phyloP scores from a whole-genome alignment of 2,888 invertebrate genomes.

The Patella caerulea region DNA sequence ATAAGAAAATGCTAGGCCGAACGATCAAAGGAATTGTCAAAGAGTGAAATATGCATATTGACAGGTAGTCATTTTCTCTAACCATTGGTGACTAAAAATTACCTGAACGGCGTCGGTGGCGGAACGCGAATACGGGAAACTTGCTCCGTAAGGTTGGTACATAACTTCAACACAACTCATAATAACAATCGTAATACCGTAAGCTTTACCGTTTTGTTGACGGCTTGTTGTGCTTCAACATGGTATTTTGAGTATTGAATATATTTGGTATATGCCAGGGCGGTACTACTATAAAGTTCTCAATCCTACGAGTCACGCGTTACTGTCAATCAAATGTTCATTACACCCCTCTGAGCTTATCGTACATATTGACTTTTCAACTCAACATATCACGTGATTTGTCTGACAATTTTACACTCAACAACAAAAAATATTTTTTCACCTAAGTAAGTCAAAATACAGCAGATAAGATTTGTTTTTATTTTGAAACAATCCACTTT shows the following conservation, averaged over 20 bases:
- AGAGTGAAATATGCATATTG: not conserved
- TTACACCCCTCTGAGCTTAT: slow-evolving; percentile 5
- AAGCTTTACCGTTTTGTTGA: slow-evolving; percentile 8
- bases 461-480: too few relatives aligned
- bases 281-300: slow-evolving; percentile 28
- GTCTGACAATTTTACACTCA: too few relatives aligned
- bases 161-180: slow-evolving; percentile 56
- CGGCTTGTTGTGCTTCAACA: slow-evolving; percentile 16
- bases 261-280: slow-evolving; percentile 43
- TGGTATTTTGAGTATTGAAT: slow-evolving; percentile 40
- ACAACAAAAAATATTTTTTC: too few relatives aligned
- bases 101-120: slow-evolving; percentile 26
- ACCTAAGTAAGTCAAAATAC: too few relatives aligned
- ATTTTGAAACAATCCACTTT: too few relatives aligned
- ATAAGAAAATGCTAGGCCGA: not conserved
- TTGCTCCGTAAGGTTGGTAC: slow-evolving; percentile 56
- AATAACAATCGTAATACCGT: slow-evolving; percentile 13
- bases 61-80: not conserved
- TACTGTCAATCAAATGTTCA: slow-evolving; percentile 41
- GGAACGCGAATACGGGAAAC: slow-evolving; percentile 54
- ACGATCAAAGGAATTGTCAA: slow-evolving; percentile 3
- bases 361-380: not conserved
- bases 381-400: too few relatives aligned
- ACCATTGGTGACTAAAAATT: not conserved
- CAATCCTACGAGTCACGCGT: slow-evolving; percentile 16